Percentiles rank a stretch among this genome's conserved stretches.
Conservation (phyloP, 1,140 invertebrate species). For the Leptopilina boulardi region DNA sequence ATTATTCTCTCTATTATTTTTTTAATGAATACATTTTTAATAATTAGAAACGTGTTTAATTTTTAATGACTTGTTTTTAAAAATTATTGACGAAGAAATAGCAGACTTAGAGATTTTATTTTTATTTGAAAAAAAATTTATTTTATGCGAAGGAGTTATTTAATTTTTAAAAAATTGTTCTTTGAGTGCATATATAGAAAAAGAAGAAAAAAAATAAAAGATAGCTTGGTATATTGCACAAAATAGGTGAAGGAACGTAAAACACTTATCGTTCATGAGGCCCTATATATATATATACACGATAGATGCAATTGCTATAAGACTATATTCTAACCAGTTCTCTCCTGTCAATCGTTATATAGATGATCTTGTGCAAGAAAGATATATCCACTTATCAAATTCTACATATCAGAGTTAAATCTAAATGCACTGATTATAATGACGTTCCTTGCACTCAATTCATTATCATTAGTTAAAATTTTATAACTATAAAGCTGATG, state of each 20-base stretch:
- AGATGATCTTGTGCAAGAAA: slow-evolving; percentile 5
- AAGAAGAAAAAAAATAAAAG: too few relatives aligned
- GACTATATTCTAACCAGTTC: not conserved
- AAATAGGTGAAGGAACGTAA: not conserved
- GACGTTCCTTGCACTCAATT: slow-evolving; percentile 19
- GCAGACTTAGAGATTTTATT: too few relatives aligned
- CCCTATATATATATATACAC: too few relatives aligned
- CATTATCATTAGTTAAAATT: slow-evolving; percentile 19
- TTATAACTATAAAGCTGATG: not conserved
- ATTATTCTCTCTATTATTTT: too few relatives aligned
- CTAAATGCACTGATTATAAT: slow-evolving; percentile 28
- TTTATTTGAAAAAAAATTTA: too few relatives aligned
- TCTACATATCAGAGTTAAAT: not conserved
- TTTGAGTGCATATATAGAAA: too few relatives aligned
- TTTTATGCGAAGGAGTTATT: too few relatives aligned
- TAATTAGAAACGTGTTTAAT: too few relatives aligned
- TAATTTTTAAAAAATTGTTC: too few relatives aligned
- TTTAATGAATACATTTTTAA: too few relatives aligned
- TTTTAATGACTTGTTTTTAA: too few relatives aligned
- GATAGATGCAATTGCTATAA: not conserved
- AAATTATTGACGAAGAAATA: too few relatives aligned
- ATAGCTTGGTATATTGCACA: not conserved
- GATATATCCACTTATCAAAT: slow-evolving; percentile 24
- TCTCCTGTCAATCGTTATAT: slow-evolving; percentile 23
- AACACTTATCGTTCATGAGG: not conserved